Conservation (phyloP, 1,140 invertebrate species). For the Lepidotrigona ventralis region DNA sequence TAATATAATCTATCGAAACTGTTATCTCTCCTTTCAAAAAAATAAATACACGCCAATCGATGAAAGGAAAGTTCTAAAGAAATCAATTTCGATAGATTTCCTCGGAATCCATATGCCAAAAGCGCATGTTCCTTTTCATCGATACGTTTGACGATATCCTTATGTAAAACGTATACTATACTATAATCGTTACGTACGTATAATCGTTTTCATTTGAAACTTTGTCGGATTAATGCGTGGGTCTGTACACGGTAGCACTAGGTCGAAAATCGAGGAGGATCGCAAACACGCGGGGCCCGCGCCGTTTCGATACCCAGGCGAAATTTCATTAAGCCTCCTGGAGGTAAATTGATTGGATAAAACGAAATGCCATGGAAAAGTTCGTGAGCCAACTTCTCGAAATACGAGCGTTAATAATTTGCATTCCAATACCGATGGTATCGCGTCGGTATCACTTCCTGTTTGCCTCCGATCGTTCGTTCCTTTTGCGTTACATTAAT, state of each 20-base stretch:
- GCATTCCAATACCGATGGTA: constrained; percentile 55
- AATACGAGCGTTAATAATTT: constrained; percentile 63
- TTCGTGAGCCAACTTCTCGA: constrained; percentile 54
- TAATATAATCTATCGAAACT: no score
- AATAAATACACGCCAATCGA: no score
- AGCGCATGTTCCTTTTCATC: not conserved
- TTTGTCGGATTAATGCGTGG: not conserved
- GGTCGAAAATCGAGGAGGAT: constrained; percentile 36
- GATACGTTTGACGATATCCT: not conserved
- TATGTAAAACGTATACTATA: not conserved
- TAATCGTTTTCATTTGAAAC: not conserved
- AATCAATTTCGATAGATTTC: no score
- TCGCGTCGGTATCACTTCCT: constrained; percentile 44
- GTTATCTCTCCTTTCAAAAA: no score
- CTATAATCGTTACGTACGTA: no score
- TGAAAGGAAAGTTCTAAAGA: no score
- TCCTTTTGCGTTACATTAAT: constrained; percentile 29
- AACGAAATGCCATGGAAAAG: constrained; percentile 60
- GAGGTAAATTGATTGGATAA: constrained; percentile 60
- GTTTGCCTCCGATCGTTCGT: constrained; percentile 41
- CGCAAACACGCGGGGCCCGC: constrained; percentile 16
- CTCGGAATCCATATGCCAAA: not conserved
- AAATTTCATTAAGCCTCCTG: constrained; percentile 63
- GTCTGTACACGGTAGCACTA: not conserved
- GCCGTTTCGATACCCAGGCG: constrained; percentile 30